Conservation (phyloP, 2,113 vertebrate genomes). For the Tiliqua scincoides region DNA sequence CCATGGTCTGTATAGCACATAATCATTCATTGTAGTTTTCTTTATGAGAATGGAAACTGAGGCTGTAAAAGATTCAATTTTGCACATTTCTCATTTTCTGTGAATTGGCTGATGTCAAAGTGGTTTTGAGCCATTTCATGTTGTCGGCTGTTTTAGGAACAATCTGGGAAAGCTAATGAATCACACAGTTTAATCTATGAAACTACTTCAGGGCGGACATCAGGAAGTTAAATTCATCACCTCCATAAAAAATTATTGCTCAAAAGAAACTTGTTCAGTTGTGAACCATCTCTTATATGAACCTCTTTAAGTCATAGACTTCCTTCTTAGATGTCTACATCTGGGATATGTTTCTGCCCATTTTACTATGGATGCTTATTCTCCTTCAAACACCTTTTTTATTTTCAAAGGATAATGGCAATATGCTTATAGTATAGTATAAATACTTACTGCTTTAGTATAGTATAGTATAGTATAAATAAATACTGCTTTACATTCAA, state of each 20-base stretch:
- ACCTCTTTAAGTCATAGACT: not conserved
- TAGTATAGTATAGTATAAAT: too few species aligned
- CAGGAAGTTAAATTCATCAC: not conserved
- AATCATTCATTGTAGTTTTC: not conserved
- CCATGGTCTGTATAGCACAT: not conserved
- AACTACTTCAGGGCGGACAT: not conserved
- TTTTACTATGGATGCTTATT: too few species aligned
- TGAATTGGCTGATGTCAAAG: not conserved
- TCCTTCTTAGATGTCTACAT: not conserved
- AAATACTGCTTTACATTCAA: not conserved
- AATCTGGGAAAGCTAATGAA: not conserved
- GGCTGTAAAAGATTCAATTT: not conserved
- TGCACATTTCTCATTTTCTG: not conserved
- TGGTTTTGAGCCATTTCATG: not conserved
- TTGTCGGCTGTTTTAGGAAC: not conserved
- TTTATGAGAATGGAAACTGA: constrained; percentile 6
- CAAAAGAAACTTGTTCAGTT: not conserved
- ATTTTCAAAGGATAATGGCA: too few species aligned
- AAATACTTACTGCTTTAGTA: too few species aligned
- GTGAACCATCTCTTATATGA: not conserved
- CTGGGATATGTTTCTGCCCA: not conserved
- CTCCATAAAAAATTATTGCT: not conserved
- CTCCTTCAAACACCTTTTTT: too few species aligned
- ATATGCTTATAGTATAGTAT: too few species aligned
- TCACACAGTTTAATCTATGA: not conserved